Evolutionary conservation across 2,888 invertebrate species (phyloP).

Genomic region (Catotricha subobsoleta): DNA sequence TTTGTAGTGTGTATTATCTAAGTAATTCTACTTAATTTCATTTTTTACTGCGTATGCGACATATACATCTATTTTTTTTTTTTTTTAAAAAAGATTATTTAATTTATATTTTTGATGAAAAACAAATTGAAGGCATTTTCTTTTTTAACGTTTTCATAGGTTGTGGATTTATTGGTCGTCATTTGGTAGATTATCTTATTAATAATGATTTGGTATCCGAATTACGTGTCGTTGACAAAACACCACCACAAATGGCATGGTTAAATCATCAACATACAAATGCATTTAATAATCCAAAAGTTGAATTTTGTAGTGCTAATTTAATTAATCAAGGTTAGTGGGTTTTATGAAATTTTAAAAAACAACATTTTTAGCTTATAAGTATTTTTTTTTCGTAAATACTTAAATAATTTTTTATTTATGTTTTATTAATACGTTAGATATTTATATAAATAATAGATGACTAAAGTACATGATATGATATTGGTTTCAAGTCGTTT

Average conservation of each 20-base stretch:
- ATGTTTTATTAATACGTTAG: no score
- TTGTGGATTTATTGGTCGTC: conserved; percentile 85
- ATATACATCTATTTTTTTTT: not conserved
- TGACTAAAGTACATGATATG: no score
- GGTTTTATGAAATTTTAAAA: no score
- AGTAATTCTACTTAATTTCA: no score
- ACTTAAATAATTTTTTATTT: not conserved
- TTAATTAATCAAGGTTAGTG: conserved; percentile 65
- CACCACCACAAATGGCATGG: conserved; percentile 85
- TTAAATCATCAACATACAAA: conserved; percentile 54
- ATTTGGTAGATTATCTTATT: conserved; percentile 65
- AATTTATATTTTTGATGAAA: not conserved
- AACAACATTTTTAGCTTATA: not conserved
- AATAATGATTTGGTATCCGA: conserved; percentile 54
- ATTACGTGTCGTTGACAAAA: conserved; percentile 76
- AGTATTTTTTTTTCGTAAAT: not conserved
- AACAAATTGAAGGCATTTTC: not conserved
- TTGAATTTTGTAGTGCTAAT: conserved; percentile 83
- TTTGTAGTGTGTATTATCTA: no score
- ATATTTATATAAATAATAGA: no score
- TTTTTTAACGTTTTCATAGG: conserved; percentile 34
- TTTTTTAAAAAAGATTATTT: not conserved
- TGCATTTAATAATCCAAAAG: conserved; percentile 52
- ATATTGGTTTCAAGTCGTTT: no score
- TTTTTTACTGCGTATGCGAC: not conserved